Percentiles rank a stretch among this genome's conserved stretches.
These are phyloP conservation scores for Nipponia nippon DNA, from an alignment of 2,113 vertebrate species.

Conservation along the genomic window DNA sequence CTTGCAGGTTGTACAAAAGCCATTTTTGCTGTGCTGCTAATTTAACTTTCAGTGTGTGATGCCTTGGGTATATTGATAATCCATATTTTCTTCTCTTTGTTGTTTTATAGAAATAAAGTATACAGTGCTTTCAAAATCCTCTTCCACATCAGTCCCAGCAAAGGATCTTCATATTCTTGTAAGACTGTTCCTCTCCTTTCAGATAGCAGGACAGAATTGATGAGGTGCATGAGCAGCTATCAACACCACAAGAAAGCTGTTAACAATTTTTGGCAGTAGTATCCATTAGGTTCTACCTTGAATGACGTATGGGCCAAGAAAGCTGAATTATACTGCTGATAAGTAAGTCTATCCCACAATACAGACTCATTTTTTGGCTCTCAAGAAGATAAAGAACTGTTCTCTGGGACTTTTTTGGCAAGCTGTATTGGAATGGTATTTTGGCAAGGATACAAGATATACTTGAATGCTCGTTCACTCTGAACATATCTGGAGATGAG, in stretches of 20 bases:
- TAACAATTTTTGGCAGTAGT: neutral
- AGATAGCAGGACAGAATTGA: neutral
- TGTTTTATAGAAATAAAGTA: neutral
- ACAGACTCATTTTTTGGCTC: neutral
- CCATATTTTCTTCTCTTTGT: neutral
- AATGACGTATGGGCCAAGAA: neutral
- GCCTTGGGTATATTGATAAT: neutral
- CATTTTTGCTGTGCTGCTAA: neutral
- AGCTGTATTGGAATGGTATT: neutral
- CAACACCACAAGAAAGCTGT: conserved; percentile 4
- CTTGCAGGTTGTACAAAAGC: neutral
- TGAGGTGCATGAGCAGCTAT: neutral
- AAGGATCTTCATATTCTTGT: neutral
- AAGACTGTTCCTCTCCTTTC: neutral
- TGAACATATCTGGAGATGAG: neutral
- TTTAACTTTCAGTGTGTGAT: neutral
- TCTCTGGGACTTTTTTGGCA: neutral
- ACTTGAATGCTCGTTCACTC: neutral
- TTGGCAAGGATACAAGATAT: neutral
- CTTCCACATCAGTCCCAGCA: neutral
- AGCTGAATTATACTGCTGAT: neutral
- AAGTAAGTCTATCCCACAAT: neutral
- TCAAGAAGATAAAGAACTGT: neutral
- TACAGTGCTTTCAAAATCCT: neutral
- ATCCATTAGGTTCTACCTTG: neutral